Evolutionary conservation across 2,113 vertebrate species (phyloP).

Genomic region (Lycaon pictus): DNA sequence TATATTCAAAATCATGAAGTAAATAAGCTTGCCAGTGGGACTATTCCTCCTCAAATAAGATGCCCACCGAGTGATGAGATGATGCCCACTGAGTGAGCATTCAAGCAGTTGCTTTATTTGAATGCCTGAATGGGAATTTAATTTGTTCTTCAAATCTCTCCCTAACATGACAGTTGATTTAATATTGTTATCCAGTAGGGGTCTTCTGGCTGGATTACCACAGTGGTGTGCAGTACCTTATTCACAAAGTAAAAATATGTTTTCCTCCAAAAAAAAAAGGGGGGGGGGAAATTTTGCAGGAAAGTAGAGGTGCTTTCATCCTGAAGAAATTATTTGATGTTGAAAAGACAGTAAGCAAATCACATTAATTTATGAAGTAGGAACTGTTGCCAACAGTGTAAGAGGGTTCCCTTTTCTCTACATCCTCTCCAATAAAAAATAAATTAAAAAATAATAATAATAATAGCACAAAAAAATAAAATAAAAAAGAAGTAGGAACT

Average conservation of each 20-base stretch:
- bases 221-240: slow-evolving; percentile 17
- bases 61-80: slow-evolving; percentile 42
- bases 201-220: background rate
- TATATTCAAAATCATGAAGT: slow-evolving; percentile 34
- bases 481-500: background rate
- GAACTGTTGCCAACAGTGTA: no score
- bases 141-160: slow-evolving; percentile 63
- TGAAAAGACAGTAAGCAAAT: background rate
- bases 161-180: slow-evolving; percentile 59
- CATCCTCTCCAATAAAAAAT: no score
- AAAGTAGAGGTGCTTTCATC: background rate
- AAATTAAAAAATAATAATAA: no score
- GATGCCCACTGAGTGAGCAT: background rate
- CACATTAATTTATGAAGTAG: background rate
- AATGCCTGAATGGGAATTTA: slow-evolving; percentile 61
- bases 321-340: background rate
- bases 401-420: no score
- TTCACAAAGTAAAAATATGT: slow-evolving; percentile 18
- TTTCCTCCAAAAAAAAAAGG: background rate
- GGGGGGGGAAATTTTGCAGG: background rate
- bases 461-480: no score
- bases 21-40: slow-evolving; percentile 53
- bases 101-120: background rate
- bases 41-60: slow-evolving; percentile 52
- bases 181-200: slow-evolving; percentile 47